Base-by-base conservation (phyloP, 2,888 invertebrate genomes). In the Macrosoma leucophasiata region DNA sequence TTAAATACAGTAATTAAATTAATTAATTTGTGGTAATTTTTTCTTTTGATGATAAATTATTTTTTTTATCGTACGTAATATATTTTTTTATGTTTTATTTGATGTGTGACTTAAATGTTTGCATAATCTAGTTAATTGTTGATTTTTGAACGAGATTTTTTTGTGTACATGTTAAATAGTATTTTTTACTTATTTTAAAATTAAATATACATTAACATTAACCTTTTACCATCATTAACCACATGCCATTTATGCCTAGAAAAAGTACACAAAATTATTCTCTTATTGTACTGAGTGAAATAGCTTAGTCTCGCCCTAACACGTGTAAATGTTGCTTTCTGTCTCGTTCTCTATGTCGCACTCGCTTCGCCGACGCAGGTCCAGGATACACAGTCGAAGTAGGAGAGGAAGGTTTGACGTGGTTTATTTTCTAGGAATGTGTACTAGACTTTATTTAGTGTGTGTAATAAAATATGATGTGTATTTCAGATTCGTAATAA, bases 241-340 rank as follows among this genome's bases (percentile, higher is more conserved):
- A n/a, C n/a, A n/a, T n/a, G n/a, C n/a, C n/a, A n/a, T n/a, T n/a
- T n/a, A n/a, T n/a, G n/a, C n/a, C n/a, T n/a, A n/a, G n/a, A n/a
- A n/a, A n/a, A n/a, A n/a, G n/a, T n/a, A n/a, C 9, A 13, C 6
- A n/a, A 23, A 24, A 13, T 39, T 11, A 31, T 40, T 29, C 13
- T 41, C 34, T 41, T 32, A 26, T 17, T 25, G 10, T 21, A 52
- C 36, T 39, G 37, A 41, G 39, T 45, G 48, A 58, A 48, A 47
- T 64, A 59, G 66, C 62, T 63, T 62, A 54, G 61, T 78, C 70
- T 59, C 55, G 79, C 81, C 76, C 78, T 84, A 82, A 82, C 82
- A 69, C 72, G 46, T 81, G 77, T 81, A 82, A 69, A 75, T 75
- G 81, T 82, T 62, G 81, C 82, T 82, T 81, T 78, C 70, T 78